A percentile compares a stretch with the other conserved stretches of the same genome.
Evolutionary conservation across 2,888 invertebrate genomes (phyloP).

Genomic region (Epistrophe eligans): DNA sequence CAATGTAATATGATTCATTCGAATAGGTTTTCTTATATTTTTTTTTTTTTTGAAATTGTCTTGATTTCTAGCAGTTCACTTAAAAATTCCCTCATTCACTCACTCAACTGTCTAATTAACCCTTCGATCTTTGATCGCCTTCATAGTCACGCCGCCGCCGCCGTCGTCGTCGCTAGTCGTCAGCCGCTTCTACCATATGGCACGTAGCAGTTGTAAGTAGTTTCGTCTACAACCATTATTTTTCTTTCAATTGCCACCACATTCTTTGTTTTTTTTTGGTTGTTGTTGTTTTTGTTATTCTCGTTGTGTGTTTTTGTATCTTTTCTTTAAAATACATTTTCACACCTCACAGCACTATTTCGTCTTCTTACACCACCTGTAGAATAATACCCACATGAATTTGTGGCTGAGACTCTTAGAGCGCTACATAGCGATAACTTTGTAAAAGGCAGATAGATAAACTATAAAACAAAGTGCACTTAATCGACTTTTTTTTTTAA

Average conservation of each 20-base stretch:
- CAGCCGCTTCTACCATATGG: constrained; percentile 51
- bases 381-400: constrained; percentile 13
- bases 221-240: constrained; percentile 54
- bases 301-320: constrained; percentile 24
- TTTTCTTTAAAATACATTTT: constrained; percentile 59
- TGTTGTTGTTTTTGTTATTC: background rate
- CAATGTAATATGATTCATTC: constrained; percentile 5
- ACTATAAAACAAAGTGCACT: constrained; percentile 61
- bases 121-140: constrained; percentile 72
- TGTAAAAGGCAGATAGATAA: background rate
- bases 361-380: constrained; percentile 50
- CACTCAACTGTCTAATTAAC: constrained; percentile 75
- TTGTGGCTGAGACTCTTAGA: constrained; percentile 3
- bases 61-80: constrained; percentile 23
- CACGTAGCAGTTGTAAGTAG: constrained; percentile 65
- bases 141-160: constrained; percentile 49
- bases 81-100: constrained; percentile 51
- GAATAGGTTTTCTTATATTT: background rate
- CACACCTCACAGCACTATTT: constrained; percentile 64
- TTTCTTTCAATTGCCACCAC: constrained; percentile 61
- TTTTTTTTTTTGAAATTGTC: background rate
- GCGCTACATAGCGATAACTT: constrained; percentile 1
- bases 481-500: constrained; percentile 70
- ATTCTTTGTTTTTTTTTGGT: constrained; percentile 57
- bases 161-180: background rate